Base-by-base conservation (phyloP, 2,797 vertebrate species). In the Monodelphis domestica region DNA sequence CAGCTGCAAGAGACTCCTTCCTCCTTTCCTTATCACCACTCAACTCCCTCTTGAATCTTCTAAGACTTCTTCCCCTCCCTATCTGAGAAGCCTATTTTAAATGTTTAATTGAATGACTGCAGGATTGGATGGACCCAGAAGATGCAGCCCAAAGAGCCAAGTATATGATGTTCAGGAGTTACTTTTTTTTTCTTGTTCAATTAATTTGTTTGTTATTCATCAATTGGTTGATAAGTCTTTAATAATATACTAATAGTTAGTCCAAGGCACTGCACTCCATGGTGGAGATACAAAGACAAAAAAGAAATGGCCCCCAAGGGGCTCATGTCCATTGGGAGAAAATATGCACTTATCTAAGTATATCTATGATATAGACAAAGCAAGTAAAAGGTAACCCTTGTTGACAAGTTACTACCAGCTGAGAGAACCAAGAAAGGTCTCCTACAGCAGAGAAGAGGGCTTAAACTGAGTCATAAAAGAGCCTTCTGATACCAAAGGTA, bases 131-230 rank as follows among this genome's bases (percentile, higher is more conserved):
- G 70, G 89, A 53, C 51, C 95, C 30, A 12, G 91, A 30, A 94
- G 78, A 90, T 28, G 26, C 87, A 53, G 87, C 15, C 45, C 88
- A 53, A 70, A 53, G 45, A 95, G 54, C 2, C 84, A 94, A 70
- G 54, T 6, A 53, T 50, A 17, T n/a, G 57, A 91, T 45, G 78
- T 45, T 78, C 70, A 78, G n/a, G 24, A 78, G 38, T 0, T 24
- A 57, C 89, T 94, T 92, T 56, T 95, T 94, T 89, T 93, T 93
- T 88, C 12, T 70, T 91, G 94, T 84, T 91, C 51, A 78, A 45
- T 45, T 45, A 45, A 26, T 50, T 50, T 50, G 12, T 45, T 84
- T 10, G 12, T 84, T 50, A 84, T 84, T 50, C 21, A 50, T 26
- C 24, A 12, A 12, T 26, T 38, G 17, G 38, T 5, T 38, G 17